These are phyloP conservation scores for Ibidorhyncha struthersii DNA, from an alignment of 2,113 vertebrate genomes.

Conservation along the genomic window DNA sequence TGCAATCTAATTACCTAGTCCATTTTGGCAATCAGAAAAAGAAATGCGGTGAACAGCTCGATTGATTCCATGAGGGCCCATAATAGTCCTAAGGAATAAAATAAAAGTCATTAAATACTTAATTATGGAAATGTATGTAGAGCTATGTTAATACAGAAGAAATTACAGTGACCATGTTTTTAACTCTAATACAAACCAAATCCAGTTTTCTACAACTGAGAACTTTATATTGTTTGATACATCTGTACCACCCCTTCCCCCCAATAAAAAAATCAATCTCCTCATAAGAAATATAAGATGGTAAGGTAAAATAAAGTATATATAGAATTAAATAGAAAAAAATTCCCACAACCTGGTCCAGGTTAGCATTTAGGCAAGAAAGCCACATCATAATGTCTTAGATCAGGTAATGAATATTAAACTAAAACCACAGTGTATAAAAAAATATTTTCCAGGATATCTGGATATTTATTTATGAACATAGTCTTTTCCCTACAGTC, in stretches of 20 bases:
- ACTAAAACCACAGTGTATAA: neutral
- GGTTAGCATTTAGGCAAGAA: neutral
- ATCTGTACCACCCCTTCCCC: neutral
- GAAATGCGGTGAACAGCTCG: slow-evolving; percentile 82
- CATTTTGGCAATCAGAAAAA: slow-evolving; percentile 83
- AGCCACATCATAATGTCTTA: neutral
- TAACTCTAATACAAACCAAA: neutral
- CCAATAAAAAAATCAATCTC: neutral
- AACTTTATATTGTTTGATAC: neutral
- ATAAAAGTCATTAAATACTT: neutral
- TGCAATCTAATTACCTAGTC: slow-evolving; percentile 79
- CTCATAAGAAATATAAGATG: neutral
- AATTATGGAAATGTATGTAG: neutral
- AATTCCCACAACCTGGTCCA: neutral
- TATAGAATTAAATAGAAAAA: neutral
- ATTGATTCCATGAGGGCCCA: slow-evolving; percentile 85
- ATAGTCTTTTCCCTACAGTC: neutral
- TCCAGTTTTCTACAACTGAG: neutral
- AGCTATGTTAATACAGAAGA: neutral
- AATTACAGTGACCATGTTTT: neutral
- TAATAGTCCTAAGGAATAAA: slow-evolving; percentile 80
- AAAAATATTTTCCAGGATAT: neutral
- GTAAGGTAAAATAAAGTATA: neutral
- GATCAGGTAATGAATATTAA: neutral
- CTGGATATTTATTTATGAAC: neutral